A percentile compares a stretch with the other conserved stretches of the same genome.
These are phyloP conservation scores for Siniperca undulata DNA, from an alignment of 2,797 vertebrate genomes.

Conservation along the genomic window DNA sequence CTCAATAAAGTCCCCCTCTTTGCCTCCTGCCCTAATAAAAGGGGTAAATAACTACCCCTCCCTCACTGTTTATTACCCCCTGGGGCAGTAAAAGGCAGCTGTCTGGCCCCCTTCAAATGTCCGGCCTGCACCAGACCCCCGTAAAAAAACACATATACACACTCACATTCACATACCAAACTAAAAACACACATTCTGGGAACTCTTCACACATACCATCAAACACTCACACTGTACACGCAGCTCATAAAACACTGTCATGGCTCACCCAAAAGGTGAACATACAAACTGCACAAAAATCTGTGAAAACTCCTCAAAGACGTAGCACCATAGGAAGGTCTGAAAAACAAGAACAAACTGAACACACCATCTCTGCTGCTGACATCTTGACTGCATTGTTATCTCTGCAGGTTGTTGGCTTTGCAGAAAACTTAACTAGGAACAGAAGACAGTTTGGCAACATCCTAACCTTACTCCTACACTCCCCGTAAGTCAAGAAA, in stretches of 20 bases:
- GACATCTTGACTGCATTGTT: slow-evolving; percentile 15
- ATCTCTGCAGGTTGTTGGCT: slow-evolving; percentile 20
- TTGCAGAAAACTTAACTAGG: slow-evolving; percentile 29
- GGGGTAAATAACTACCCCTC: slow-evolving; percentile 84
- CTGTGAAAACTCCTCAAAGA: slow-evolving; percentile 21
- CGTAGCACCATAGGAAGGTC: background rate
- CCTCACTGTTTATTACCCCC: slow-evolving; percentile 86
- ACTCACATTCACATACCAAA: slow-evolving; percentile 69
- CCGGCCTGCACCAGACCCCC: slow-evolving; percentile 58
- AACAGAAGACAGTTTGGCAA: slow-evolving; percentile 31
- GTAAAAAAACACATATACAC: slow-evolving; percentile 63
- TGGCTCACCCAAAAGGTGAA: slow-evolving; percentile 45
- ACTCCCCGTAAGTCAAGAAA: slow-evolving; percentile 13
- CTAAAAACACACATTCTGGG: slow-evolving; percentile 82
- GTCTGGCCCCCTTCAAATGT: slow-evolving; percentile 79
- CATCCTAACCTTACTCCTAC: background rate
- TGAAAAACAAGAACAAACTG: slow-evolving; percentile 16
- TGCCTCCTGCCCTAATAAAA: slow-evolving; percentile 83
- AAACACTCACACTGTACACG: slow-evolving; percentile 71
- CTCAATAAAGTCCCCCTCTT: slow-evolving; percentile 84
- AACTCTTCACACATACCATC: slow-evolving; percentile 76
- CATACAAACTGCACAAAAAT: slow-evolving; percentile 29
- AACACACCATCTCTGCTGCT: background rate
- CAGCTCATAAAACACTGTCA: slow-evolving; percentile 69
- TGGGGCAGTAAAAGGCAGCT: slow-evolving; percentile 89